These are phyloP conservation scores for Disparrhopalites patrizii DNA, from an alignment of 2,888 invertebrate genomes.

Conservation along the genomic window DNA sequence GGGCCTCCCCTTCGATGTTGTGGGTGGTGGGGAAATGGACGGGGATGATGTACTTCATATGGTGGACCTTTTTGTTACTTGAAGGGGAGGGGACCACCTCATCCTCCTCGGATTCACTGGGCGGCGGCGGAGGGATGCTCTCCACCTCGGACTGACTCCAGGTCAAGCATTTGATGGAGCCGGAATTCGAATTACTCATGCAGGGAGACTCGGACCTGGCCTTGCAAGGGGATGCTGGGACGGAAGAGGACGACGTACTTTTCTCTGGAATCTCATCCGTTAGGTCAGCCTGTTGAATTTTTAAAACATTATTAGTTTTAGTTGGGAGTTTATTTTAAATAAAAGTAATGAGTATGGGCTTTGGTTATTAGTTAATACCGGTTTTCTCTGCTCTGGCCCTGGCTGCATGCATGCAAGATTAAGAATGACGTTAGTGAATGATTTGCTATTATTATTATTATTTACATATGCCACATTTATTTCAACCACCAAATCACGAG, in stretches of 20 bases:
- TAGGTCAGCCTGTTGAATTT: slow-evolving; percentile 23
- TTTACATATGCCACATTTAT: neutral
- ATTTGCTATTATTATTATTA: too few relatives aligned
- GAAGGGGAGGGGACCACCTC: slow-evolving; percentile 30
- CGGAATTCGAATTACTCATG: slow-evolving; percentile 16
- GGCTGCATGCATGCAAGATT: too few relatives aligned
- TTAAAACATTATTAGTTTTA: too few relatives aligned
- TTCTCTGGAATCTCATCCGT: slow-evolving; percentile 13
- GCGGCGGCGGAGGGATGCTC: slow-evolving; percentile 27
- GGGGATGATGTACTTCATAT: slow-evolving; percentile 38
- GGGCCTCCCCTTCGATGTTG: slow-evolving; percentile 36
- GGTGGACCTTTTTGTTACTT: slow-evolving; percentile 33
- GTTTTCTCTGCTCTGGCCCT: too few relatives aligned
- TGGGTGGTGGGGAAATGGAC: slow-evolving; percentile 36
- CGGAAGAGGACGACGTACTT: slow-evolving; percentile 4
- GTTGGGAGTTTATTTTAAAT: neutral
- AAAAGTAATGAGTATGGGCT: neutral
- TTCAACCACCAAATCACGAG: too few relatives aligned
- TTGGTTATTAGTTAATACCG: too few relatives aligned
- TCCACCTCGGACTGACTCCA: slow-evolving; percentile 44
- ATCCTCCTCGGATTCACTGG: slow-evolving; percentile 29
- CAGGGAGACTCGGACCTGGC: slow-evolving; percentile 35
- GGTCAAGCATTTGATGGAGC: slow-evolving; percentile 44
- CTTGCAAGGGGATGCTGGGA: slow-evolving; percentile 32
- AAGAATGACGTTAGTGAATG: too few relatives aligned